Base-by-base conservation (phyloP, 2,888 invertebrate genomes). In the Temnothorax unifasciatus region DNA sequence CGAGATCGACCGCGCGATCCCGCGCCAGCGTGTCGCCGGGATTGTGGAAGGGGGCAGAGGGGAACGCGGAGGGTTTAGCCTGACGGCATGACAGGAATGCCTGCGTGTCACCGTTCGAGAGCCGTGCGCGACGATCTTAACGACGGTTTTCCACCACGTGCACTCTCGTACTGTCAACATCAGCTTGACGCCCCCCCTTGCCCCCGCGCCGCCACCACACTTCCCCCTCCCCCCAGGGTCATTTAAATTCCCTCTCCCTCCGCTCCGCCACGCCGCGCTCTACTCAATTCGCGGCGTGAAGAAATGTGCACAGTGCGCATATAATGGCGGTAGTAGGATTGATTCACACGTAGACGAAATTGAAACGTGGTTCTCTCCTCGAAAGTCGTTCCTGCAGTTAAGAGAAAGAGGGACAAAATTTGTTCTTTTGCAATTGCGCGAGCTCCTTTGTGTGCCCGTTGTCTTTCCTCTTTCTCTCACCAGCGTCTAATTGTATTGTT, bases 81-180 rank as follows among this genome's bases (percentile, higher is more conserved):
- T 4, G 9, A 29, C 38, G 38, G 3, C 21, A 41, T 41, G 52
- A 50, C 34, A 9, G 15, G 4, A 76, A 18, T 18, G 15, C 50
- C 21, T 3, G 34, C 44, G 61, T n/a, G 18, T 52, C 29, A 29
- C 29, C 13, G 8, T 47, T 47, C 11, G 13, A 0, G 34, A 5
- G 34, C 6, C 34, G 54, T 44, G 57, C 47, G 52, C 2, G 21
- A 79, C 21, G 47, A 69, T 25, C 25, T 25, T 34, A 11, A 29
- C 25, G 34, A 52, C 4, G 21, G 44, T 21, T 69, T 59, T 59
- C 44, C 29, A 47, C 57, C 77, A 79, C 77, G 79, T 57, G 69
- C 69, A 47, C 34, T 69, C 21, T 6, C 6, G 44, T 18, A 69
- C 69, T 79, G 79, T 79, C 79, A 79, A 79, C 79, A 79, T 57